These are phyloP conservation scores for Dendrolimus punctatus DNA, from an alignment of 1,140 invertebrate species.

Conservation along the genomic window DNA sequence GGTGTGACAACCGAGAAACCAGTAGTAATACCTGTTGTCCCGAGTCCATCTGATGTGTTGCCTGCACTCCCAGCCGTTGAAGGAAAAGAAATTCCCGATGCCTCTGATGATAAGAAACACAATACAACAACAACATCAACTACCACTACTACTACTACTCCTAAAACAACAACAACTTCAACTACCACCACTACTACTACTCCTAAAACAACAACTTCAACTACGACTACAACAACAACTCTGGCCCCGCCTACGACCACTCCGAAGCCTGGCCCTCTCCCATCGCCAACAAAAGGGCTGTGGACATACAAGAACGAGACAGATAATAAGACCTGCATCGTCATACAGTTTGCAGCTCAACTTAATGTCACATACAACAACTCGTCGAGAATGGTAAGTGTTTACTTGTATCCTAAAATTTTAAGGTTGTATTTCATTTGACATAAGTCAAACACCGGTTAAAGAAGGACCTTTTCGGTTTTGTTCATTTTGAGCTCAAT, in stretches of 20 bases:
- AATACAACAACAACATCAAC: background rate
- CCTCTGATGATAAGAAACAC: background rate
- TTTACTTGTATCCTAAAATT: background rate
- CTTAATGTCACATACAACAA: slow-evolving; percentile 73
- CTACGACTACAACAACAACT: slow-evolving; percentile 30
- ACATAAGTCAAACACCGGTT: too few species aligned
- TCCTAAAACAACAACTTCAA: slow-evolving; percentile 24
- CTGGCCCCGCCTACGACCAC: slow-evolving; percentile 26
- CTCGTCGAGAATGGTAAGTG: slow-evolving; percentile 21
- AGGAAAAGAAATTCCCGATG: too few species aligned
- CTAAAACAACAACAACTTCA: slow-evolving; percentile 26
- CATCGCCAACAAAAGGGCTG: slow-evolving; percentile 63
- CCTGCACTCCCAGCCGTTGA: too few species aligned
- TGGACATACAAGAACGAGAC: slow-evolving; percentile 66
- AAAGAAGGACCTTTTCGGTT: too few species aligned
- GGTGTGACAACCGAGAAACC: too few species aligned
- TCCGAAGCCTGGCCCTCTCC: slow-evolving; percentile 50
- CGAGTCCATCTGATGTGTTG: too few species aligned
- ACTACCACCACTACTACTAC: slow-evolving; percentile 21
- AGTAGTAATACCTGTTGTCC: too few species aligned
- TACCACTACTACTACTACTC: slow-evolving; percentile 4
- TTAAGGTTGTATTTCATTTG: too few species aligned
- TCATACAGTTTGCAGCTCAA: slow-evolving; percentile 75
- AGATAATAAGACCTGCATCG: slow-evolving; percentile 70
- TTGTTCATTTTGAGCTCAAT: too few species aligned